Evolutionary conservation across 2,113 vertebrate species (phyloP).

Genomic region (Brachirus orientalis): DNA sequence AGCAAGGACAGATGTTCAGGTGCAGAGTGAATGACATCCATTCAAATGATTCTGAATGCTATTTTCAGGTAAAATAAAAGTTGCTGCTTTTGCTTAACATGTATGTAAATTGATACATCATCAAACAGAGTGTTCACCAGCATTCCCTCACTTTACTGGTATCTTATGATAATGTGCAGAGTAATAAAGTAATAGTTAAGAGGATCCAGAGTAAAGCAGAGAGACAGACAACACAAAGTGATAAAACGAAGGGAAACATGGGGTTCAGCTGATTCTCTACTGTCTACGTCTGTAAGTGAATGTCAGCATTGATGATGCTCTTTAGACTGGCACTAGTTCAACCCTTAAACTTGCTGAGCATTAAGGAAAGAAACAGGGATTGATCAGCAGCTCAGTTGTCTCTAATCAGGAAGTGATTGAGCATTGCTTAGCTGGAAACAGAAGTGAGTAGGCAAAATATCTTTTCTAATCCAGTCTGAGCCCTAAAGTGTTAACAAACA

Average conservation of each 20-base stretch:
- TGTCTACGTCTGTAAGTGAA: slow-evolving; percentile 28
- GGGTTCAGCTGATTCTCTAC: not conserved
- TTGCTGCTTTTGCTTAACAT: no score
- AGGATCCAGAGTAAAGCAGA: not conserved
- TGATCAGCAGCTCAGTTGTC: slow-evolving; percentile 21
- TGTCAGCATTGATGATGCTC: slow-evolving; percentile 26
- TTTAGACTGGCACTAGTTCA: slow-evolving; percentile 13
- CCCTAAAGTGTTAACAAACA: not conserved
- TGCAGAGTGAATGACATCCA: no score
- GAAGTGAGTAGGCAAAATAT: no score
- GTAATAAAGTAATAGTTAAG: not conserved
- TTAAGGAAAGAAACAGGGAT: slow-evolving; percentile 16
- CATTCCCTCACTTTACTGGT: no score
- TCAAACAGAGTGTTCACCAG: no score
- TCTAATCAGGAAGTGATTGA: slow-evolving; percentile 10
- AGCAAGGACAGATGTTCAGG: no score
- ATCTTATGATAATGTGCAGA: no score
- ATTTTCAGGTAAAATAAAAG: no score
- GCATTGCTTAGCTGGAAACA: no score
- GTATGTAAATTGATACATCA: no score
- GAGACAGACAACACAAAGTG: not conserved
- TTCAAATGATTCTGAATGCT: no score
- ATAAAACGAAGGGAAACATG: not conserved
- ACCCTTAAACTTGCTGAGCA: not conserved
- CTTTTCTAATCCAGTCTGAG: not conserved